These are phyloP conservation scores for Ichneumon xanthorius DNA, from an alignment of 2,888 invertebrate species.

Conservation along the genomic window DNA sequence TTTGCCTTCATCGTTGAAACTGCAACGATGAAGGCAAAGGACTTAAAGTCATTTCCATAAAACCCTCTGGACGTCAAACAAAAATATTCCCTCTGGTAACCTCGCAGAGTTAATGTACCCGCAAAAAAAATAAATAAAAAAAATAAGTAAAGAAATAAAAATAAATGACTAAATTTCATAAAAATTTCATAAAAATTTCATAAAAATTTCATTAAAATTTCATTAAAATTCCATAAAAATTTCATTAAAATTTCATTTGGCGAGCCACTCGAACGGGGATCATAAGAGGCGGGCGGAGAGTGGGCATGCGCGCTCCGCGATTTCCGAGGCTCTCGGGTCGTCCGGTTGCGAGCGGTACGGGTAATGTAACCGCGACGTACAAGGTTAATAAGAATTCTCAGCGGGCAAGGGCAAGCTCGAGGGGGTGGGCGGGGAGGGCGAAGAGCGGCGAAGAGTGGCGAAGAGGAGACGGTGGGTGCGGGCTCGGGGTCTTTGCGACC, in stretches of 20 bases:
- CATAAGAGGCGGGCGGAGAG: neutral
- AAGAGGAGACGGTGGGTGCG: slow-evolving; percentile 23
- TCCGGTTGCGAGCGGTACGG: slow-evolving; percentile 14
- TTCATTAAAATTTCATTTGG: neutral
- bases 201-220: too few species aligned
- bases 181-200: neutral
- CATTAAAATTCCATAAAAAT: too few species aligned
- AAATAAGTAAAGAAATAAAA: neutral
- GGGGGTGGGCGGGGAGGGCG: slow-evolving; percentile 15
- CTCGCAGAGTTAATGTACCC: neutral
- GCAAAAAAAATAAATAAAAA: neutral
- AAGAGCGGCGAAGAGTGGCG: slow-evolving; percentile 12
- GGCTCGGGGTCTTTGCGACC: slow-evolving; percentile 1
- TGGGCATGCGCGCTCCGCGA: neutral
- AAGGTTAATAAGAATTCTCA: slow-evolving; percentile 65
- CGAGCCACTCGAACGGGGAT: neutral
- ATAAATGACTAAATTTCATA: too few species aligned
- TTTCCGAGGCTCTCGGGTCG: slow-evolving; percentile 16
- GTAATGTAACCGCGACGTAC: slow-evolving; percentile 52
- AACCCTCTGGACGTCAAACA: neutral
- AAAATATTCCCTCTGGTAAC: neutral
- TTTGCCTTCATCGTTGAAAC: too few species aligned
- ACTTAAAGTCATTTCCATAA: neutral
- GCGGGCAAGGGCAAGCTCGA: slow-evolving; percentile 17
- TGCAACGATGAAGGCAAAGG: neutral